Evolutionary conservation across 2,888 invertebrate species (phyloP).

Genomic region (Mimumesa dahlbomi): DNA sequence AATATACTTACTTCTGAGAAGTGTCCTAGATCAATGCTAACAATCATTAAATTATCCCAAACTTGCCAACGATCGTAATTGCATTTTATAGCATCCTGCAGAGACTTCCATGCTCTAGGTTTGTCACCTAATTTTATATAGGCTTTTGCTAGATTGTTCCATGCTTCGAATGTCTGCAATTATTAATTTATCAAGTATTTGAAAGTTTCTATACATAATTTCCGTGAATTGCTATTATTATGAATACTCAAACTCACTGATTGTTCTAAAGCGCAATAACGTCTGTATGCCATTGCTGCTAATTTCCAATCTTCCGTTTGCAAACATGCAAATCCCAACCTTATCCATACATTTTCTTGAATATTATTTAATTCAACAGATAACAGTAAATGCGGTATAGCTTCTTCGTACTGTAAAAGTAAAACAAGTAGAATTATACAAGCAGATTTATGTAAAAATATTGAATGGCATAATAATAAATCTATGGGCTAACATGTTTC

Average conservation of each 20-base stretch:
- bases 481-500: slow-evolving; percentile 81
- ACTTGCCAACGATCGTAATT: slow-evolving; percentile 96
- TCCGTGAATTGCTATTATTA: neutral
- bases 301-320: slow-evolving; percentile 89
- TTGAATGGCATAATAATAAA: no score
- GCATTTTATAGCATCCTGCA: slow-evolving; percentile 94
- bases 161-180: slow-evolving; percentile 94
- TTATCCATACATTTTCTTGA: slow-evolving; percentile 93
- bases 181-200: neutral
- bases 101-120: slow-evolving; percentile 89
- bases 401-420: slow-evolving; percentile 85
- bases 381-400: slow-evolving; percentile 90
- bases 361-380: slow-evolving; percentile 93
- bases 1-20: slow-evolving; percentile 85
- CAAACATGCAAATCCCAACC: slow-evolving; percentile 92
- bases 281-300: slow-evolving; percentile 92
- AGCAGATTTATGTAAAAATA: neutral
- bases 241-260: slow-evolving; percentile 78
- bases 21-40: slow-evolving; percentile 92
- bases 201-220: neutral
- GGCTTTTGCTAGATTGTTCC: slow-evolving; percentile 98
- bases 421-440: slow-evolving; percentile 5
- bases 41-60: slow-evolving; percentile 97
- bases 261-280: slow-evolving; percentile 92
- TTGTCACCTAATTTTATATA: slow-evolving; percentile 94